phyloP scores from a whole-genome alignment of 53 echinoderm and acorn worm species.

The Patiria pectinifera region DNA sequence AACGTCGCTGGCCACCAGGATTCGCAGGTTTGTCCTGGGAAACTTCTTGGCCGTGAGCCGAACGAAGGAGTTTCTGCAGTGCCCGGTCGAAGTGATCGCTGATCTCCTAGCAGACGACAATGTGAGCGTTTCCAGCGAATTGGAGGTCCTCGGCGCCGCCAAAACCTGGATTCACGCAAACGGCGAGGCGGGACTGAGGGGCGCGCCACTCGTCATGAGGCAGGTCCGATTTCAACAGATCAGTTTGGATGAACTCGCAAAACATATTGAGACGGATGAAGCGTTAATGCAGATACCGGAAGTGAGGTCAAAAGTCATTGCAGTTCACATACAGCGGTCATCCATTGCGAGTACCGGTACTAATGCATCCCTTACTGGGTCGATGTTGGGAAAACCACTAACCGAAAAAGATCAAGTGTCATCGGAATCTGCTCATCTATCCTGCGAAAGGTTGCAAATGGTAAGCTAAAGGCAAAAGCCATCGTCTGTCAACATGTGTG shows the following conservation, averaged over 20 bases:
- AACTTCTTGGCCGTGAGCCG: constrained; percentile 59
- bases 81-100: constrained; percentile 49
- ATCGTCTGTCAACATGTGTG: no score
- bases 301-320: constrained; percentile 31
- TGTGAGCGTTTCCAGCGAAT: constrained; percentile 53
- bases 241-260: constrained; percentile 34
- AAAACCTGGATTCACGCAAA: constrained; percentile 63
- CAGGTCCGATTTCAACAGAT: constrained; percentile 66
- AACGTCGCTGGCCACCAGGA: constrained; percentile 13
- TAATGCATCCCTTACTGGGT: background rate
- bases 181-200: constrained; percentile 24
- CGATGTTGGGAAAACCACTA: background rate
- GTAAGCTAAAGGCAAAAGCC: no score
- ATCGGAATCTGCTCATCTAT: background rate
- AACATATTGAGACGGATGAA: constrained; percentile 50
- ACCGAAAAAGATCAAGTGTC: background rate
- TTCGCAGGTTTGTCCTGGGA: constrained; percentile 52
- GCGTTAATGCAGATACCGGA: constrained; percentile 57
- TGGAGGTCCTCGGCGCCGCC: constrained; percentile 65
- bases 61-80: constrained; percentile 46
- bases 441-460: no score
- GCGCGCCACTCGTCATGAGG: constrained; percentile 49
- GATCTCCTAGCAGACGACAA: constrained; percentile 63
- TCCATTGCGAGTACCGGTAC: background rate
- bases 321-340: constrained; percentile 7